Evolutionary conservation across 2,797 vertebrate species (phyloP), one percentile per base, ranked within the genome.

Genomic region (Typhlichthys eigenmanni): DNA sequence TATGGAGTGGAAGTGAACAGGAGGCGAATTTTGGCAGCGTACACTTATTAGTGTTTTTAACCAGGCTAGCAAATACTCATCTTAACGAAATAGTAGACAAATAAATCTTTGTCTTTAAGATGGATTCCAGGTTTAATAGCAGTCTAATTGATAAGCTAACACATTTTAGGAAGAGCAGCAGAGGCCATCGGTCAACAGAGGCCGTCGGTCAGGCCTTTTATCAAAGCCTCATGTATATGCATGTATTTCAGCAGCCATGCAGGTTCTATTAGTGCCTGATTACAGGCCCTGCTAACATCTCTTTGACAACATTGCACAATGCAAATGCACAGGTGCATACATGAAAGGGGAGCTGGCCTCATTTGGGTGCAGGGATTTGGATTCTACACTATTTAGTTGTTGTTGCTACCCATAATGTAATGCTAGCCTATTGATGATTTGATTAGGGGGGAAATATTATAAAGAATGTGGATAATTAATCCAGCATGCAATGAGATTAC

Each of bases 221-320:
- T 60, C 43, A 10, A 29, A 38, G 34, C 34, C 12, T 55, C 14
- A 29, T 49, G 13, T 52, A 55, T 62, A 58, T 66, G 66, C 55
- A 46, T 43, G 12, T 66, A 52, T 62, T 70, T 55, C 77, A 57
- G 65, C 62, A 56, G 57, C 7, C 47, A 47, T 10, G 47, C 66
- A 1, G 1, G 29, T 64, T 73, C 65, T 57, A 47, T 79, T 85
- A 53, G 57, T 11, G 63, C 80, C 74, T 71, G 62, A 83, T 79
- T 71, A 71, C 76, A 80, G 55, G 17, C 55, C 16, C n/a, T 0
- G 1, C 50, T 43, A 60, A 55, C 58, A 66, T 65, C 64, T 71
- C 64, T 51, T 43, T 49, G 47, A 63, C 55, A 60, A 16, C 48
- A n/a, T 38, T 0, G n/a, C 57, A 24, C 24, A 24, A 24, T 24